Conservation (phyloP, 1,140 invertebrate genomes). For the Drosophila asahinai region DNA sequence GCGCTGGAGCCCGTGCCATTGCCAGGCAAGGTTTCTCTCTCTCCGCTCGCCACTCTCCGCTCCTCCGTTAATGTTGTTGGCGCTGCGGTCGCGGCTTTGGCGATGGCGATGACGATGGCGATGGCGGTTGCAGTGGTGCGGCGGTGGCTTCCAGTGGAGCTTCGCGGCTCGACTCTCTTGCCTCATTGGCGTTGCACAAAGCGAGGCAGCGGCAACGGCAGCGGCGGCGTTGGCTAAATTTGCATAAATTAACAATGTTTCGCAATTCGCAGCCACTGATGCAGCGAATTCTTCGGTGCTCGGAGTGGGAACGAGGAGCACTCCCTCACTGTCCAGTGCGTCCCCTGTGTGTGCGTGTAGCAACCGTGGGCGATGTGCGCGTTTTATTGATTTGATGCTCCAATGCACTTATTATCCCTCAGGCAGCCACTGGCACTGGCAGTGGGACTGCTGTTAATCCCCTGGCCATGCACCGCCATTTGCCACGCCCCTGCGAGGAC, state of each 20-base stretch:
- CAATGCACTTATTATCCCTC: conserved; percentile 81
- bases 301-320: background rate
- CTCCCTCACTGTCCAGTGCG: conserved; percentile 9
- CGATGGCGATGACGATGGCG: conserved; percentile 34
- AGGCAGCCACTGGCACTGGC: conserved; percentile 57
- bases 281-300: conserved; percentile 71
- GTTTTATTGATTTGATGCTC: conserved; percentile 82
- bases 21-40: conserved; percentile 2
- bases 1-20: conserved; percentile 6
- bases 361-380: conserved; percentile 60
- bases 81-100: conserved; percentile 69
- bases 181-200: conserved; percentile 80
- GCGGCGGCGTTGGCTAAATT: conserved; percentile 70
- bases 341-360: conserved; percentile 26
- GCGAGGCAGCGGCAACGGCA: conserved; percentile 27
- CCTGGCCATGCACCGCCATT: conserved; percentile 25
- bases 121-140: conserved; percentile 42
- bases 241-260: conserved; percentile 83
- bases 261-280: conserved; percentile 80
- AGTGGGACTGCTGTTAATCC: conserved; percentile 62
- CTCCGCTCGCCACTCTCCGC: background rate
- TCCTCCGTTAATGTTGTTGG: conserved; percentile 76
- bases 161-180: conserved; percentile 46
- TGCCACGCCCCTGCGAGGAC: conserved; percentile 1
- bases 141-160: conserved; percentile 45